Evolutionary conservation across 2,113 vertebrate species (phyloP).

Genomic region (Bagarius yarrelli): DNA sequence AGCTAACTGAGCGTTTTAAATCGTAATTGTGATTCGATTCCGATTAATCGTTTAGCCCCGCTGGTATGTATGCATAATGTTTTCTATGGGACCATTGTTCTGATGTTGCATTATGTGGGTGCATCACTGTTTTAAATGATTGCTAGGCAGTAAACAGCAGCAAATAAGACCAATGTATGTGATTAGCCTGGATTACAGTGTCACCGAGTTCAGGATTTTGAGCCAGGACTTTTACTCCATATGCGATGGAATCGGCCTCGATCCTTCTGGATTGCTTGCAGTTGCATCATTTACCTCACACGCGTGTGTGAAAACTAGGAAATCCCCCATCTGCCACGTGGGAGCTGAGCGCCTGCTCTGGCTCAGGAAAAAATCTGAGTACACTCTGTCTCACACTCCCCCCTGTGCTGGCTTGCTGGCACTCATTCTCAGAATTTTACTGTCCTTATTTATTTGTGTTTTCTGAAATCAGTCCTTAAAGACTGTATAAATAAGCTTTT

Average conservation of each 20-base stretch:
- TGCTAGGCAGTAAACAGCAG: conserved; percentile 5
- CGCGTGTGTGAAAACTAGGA: conserved; percentile 37
- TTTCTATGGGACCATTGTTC: neutral
- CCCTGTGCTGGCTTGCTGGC: conserved; percentile 9
- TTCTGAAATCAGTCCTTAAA: neutral
- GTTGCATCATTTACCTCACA: conserved; percentile 51
- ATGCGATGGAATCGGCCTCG: conserved; percentile 16
- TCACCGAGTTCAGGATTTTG: conserved; percentile 28
- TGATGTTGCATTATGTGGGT: conserved; percentile 11
- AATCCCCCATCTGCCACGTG: conserved; percentile 50
- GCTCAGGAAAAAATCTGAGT: conserved; percentile 36
- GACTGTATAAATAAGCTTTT: neutral
- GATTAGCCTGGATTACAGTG: conserved; percentile 26
- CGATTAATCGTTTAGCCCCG: too few species aligned
- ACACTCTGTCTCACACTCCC: neutral
- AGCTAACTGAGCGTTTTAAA: too few species aligned
- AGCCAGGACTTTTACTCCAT: conserved; percentile 37
- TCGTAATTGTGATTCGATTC: too few species aligned
- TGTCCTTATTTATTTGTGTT: neutral
- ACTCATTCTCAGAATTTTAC: neutral
- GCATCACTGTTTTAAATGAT: neutral
- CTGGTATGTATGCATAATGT: neutral
- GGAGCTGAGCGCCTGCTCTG: conserved; percentile 23
- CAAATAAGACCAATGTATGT: neutral
- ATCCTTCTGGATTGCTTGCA: conserved; percentile 40